A percentile compares a stretch with the other conserved stretches of the same genome.
Conservation (phyloP, 1,140 invertebrate species). For the Caenorhabditis brenneri region DNA sequence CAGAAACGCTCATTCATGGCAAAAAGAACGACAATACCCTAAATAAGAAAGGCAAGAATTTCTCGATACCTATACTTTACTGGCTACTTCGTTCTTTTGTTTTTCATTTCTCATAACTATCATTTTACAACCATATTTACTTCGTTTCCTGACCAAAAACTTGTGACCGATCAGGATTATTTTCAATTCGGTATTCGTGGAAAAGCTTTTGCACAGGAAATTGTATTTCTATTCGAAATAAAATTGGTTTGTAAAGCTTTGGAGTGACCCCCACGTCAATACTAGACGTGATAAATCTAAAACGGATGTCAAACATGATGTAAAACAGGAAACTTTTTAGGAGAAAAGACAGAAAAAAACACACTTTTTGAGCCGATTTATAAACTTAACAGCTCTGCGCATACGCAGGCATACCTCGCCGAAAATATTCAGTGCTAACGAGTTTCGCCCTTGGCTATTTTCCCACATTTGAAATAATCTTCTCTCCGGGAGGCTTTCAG, state of each 20-base stretch:
- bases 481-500: neutral
- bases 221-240: neutral
- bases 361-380: slow-evolving; percentile 29
- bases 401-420: neutral
- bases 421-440: slow-evolving; percentile 30
- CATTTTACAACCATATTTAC: no score
- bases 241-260: neutral
- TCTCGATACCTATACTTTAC: neutral
- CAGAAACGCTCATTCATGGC: neutral
- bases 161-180: neutral
- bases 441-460: slow-evolving; percentile 32
- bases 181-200: neutral
- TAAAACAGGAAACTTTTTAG: neutral
- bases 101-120: neutral
- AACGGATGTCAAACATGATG: neutral
- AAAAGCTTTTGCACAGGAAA: neutral
- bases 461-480: slow-evolving; percentile 31
- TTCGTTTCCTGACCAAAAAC: no score
- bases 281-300: slow-evolving; percentile 15
- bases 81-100: neutral
- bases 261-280: neutral
- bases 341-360: neutral
- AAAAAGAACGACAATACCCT: neutral
- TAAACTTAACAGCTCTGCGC: neutral
- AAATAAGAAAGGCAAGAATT: neutral